Evolutionary conservation across 2,888 invertebrate species (phyloP).

Genomic region (Cylloceria caligata): DNA sequence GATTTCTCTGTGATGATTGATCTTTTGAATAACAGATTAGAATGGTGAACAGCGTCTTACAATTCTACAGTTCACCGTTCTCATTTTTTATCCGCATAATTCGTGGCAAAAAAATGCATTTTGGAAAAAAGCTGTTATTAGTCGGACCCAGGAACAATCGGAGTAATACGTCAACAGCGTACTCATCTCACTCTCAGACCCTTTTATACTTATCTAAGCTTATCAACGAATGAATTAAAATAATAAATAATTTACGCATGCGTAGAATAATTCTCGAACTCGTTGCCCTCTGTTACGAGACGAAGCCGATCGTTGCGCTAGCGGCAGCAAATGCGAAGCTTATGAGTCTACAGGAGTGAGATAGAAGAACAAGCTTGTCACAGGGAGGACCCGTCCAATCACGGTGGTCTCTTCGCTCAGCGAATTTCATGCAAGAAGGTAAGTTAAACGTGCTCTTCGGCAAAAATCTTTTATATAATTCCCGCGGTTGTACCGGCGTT

Average conservation of each 20-base stretch:
- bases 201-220: neutral
- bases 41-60: no score
- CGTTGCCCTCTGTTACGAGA: neutral
- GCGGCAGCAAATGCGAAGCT: conserved; percentile 16
- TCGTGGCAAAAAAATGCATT: no score
- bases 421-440: conserved; percentile 74
- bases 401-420: conserved; percentile 72
- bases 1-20: no score
- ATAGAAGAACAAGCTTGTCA: conserved; percentile 56
- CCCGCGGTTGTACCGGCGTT: conserved; percentile 29
- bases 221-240: neutral
- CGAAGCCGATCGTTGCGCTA: conserved; percentile 23
- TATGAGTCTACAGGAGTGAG: neutral
- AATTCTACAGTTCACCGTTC: no score
- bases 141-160: no score
- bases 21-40: no score
- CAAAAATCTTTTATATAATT: conserved; percentile 57
- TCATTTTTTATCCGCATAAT: no score
- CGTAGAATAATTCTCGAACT: neutral
- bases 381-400: conserved; percentile 49
- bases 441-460: conserved; percentile 63
- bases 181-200: no score
- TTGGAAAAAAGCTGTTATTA: no score
- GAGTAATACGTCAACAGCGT: no score
- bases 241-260: neutral